These are phyloP conservation scores for Oenanthe oenanthe DNA, from an alignment of 2,113 vertebrate species.

Conservation along the genomic window DNA sequence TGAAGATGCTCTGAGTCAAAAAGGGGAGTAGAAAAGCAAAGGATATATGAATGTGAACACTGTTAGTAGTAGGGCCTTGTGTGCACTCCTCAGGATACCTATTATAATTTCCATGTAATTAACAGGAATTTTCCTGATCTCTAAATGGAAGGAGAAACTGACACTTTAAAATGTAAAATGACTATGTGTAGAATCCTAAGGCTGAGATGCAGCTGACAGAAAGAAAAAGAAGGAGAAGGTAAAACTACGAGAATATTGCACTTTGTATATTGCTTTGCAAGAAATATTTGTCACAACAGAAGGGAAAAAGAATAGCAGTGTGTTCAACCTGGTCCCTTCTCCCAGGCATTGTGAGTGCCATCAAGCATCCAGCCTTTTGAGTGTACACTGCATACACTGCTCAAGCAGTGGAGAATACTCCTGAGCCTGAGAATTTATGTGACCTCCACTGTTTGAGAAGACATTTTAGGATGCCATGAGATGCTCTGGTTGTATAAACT, in stretches of 20 bases:
- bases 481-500: not conserved
- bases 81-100: not conserved
- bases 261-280: not conserved
- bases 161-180: not conserved
- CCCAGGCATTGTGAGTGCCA: not conserved
- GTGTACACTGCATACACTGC: fast-evolving
- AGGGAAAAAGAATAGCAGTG: not conserved
- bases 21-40: not conserved
- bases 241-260: fast-evolving
- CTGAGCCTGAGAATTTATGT: not conserved
- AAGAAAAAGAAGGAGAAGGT: not conserved
- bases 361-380: not conserved
- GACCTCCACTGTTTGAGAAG: not conserved
- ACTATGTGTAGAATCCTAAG: not conserved
- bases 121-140: not conserved
- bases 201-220: not conserved
- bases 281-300: not conserved
- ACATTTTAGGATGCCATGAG: not conserved
- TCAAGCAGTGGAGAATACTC: not conserved
- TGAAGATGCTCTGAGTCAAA: not conserved
- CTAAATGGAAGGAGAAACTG: not conserved
- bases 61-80: not conserved
- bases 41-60: not conserved
- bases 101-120: not conserved
- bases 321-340: not conserved